Evolutionary conservation across 1,140 invertebrate genomes (phyloP), one percentile per base, ranked within the genome.

Genomic region (Aphelenchoides avenae): DNA sequence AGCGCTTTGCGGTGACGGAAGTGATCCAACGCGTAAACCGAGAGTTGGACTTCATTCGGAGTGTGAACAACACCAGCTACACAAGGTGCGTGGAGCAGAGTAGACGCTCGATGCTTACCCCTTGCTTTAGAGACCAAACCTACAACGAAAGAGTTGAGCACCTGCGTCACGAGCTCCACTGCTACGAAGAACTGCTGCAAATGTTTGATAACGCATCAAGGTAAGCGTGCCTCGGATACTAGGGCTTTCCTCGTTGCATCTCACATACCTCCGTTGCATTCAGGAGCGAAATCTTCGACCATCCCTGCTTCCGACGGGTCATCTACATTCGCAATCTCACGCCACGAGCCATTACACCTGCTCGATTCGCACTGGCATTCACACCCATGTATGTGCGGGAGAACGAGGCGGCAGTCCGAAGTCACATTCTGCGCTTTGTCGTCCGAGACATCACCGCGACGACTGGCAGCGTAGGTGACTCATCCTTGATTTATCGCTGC

Each of bases 301-400:
- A 46, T 5, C 43, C 43, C 34, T 36, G 11, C 5, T 60, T 60
- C 43, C 58, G 57, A 31, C 58, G 57, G 11, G 56, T 60, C 20
- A 27, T 60, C 29, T 60, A 60, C 26, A 22, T 49, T 9, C n/a
- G 43, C 13, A 60, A 60, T 48, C 49, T 60, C 13, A 31, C 55
- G 11, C 57, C 57, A 5, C 61, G 57, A 11, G 48, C 60, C 26
- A 60, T 60, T 60, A 39, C 36, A 18, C 56, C 61, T 5, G 47
- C 57, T 9, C 41, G 27, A 7, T 60, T 34, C 15, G 34, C 33
- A 34, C 26, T 60, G 26, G 57, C 46, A 9, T 64, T 60, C 13
- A 63, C 60, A 34, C 27, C 41, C 9, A 59, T 61, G 3, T 61
- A 60, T 50, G 36, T 60, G 11, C 26, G 22, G 22, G 34, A 13